Conservation (phyloP, 2,888 invertebrate genomes). For the Heteromurus nitidus region DNA sequence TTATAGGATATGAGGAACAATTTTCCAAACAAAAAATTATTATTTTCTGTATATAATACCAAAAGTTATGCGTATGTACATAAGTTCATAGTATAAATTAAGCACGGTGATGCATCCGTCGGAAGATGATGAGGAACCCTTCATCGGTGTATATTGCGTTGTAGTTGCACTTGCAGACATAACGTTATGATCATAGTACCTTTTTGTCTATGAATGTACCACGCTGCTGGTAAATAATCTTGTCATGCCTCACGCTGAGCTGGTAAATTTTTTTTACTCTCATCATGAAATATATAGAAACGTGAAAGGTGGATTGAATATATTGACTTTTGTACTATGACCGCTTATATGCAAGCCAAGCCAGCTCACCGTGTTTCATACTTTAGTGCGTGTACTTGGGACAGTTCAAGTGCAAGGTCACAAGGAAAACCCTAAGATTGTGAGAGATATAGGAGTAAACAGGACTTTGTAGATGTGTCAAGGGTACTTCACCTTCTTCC, state of each 20-base stretch:
- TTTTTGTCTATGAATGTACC: too few relatives aligned
- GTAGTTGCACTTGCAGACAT: not conserved
- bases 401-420: slow-evolving; percentile 62
- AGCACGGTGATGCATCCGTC: not conserved
- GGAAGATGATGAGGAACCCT: slow-evolving; percentile 22
- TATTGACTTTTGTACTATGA: too few relatives aligned
- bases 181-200: too few relatives aligned
- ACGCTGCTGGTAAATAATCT: too few relatives aligned
- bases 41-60: too few relatives aligned
- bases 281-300: slow-evolving; percentile 37
- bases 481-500: slow-evolving; percentile 41
- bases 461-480: not conserved
- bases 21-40: slow-evolving; percentile 33
- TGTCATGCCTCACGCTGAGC: slow-evolving; percentile 53
- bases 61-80: not conserved
- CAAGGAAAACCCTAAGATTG: not conserved
- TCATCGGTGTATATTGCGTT: slow-evolving; percentile 17
- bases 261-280: slow-evolving; percentile 25
- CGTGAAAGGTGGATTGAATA: slow-evolving; percentile 26
- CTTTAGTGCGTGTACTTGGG: slow-evolving; percentile 33
- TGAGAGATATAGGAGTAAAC: slow-evolving; percentile 3
- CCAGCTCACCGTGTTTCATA: not conserved
- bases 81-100: not conserved
- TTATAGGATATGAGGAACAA: slow-evolving; percentile 41
- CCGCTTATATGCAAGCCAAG: too few relatives aligned